Evolutionary conservation across 2,888 invertebrate genomes (phyloP), one percentile per base, ranked within the genome.

Genomic region (Gymnosoma rotundatum): DNA sequence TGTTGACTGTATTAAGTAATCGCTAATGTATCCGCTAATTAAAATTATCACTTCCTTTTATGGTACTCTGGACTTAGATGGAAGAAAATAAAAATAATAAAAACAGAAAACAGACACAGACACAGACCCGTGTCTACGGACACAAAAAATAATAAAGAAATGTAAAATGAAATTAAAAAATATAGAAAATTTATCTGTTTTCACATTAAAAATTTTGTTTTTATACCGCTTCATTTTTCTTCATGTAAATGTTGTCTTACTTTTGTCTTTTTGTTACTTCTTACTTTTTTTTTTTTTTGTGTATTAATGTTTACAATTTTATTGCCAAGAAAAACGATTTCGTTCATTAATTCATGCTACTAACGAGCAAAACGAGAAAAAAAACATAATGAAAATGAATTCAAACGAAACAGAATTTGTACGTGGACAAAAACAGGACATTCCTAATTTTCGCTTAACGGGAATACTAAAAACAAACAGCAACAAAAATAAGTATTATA

Each of bases 11-110:
- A 50, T 48, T 14, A 52, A 63, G 56, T 74, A 69, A 50, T 63
- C 69, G 50, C 63, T 78, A 78, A 78, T 78, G 69, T 70, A 78
- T 74, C 78, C 78, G 78, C 78, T 78, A 83, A 83, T 78, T 83
- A 78, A 25, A 83, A 78, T 83, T 83, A 78, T 83, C 69, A 83
- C 73, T 78, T 83, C 83, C 83, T 61, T 72, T 78, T 56, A 61
- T 25, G 25, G 56, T n/a, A 20, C 25, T 52, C 45, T 50, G 18
- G 21, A 52, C 32, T 21, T 16, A 50, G 21, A 6, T 20, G 8
- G 25, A 18, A 50, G 50, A 50, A 50, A n/a, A 42, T n/a, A 0
- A 32, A 50, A 12, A 52, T 50, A 69, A 45, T 18, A 52, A 42
- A 25, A 3, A 32, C 0, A 50, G 18, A 61, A 42, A 25, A 54